These are phyloP conservation scores for Zeus faber DNA, from an alignment of 2,113 vertebrate species.

Conservation along the genomic window DNA sequence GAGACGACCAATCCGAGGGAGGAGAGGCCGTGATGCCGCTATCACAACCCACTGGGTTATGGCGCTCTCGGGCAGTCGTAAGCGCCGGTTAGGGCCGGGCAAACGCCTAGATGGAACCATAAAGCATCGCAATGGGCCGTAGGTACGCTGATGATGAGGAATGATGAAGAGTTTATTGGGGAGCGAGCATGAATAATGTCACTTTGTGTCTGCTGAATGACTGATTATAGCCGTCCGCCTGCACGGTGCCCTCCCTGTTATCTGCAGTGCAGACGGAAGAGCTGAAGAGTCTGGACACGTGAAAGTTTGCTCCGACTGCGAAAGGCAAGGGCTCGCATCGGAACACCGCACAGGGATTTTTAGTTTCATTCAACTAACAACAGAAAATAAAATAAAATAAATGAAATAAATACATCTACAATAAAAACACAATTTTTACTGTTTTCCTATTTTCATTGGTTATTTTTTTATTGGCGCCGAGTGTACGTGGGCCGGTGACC, in stretches of 20 bases:
- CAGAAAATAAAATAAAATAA: no score
- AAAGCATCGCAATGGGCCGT: conserved; percentile 7
- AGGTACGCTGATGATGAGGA: not conserved
- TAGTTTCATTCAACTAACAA: no score
- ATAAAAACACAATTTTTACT: no score
- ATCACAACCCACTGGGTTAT: conserved; percentile 13
- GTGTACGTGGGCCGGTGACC: no score
- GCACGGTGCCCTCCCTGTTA: no score
- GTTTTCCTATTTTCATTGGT: no score
- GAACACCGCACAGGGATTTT: no score
- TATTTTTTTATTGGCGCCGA: no score
- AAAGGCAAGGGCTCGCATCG: no score
- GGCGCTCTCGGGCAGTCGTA: not conserved
- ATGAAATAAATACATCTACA: no score
- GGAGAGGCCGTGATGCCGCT: not conserved
- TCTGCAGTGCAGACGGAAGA: not conserved
- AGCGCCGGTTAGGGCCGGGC: conserved; percentile 11
- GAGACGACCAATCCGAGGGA: not conserved
- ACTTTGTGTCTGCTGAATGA: conserved; percentile 7
- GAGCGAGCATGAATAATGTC: conserved; percentile 7
- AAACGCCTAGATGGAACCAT: not conserved
- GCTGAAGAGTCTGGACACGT: no score
- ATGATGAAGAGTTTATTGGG: conserved; percentile 21
- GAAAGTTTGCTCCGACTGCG: no score
- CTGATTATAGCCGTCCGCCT: not conserved